Conservation (phyloP, 2,113 vertebrate species). For the Crotalus viridis region DNA sequence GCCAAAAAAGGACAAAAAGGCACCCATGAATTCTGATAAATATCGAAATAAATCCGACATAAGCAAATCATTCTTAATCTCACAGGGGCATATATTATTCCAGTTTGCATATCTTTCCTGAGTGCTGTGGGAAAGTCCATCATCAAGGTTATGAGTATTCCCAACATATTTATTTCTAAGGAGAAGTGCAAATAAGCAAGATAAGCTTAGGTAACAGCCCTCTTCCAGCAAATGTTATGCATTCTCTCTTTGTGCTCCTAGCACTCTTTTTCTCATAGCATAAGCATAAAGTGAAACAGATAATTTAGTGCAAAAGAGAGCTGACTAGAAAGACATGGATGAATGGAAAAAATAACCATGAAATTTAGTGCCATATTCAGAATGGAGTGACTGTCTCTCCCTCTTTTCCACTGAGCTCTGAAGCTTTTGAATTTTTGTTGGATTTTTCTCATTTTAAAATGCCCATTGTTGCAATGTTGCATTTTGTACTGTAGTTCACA, state of each 20-base stretch:
- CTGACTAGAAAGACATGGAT: constrained; percentile 40
- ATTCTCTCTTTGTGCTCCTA: constrained; percentile 22
- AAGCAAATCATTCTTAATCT: neutral
- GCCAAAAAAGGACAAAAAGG: neutral
- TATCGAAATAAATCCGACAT: neutral
- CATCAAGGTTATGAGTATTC: constrained; percentile 54
- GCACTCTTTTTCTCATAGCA: constrained; percentile 52
- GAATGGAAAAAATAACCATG: neutral
- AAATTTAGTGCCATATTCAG: constrained; percentile 7
- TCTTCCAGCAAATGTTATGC: constrained; percentile 43
- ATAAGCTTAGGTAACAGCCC: constrained; percentile 33
- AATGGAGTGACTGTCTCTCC: constrained; percentile 16
- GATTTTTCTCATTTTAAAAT: constrained; percentile 6
- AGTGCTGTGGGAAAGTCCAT: constrained; percentile 36
- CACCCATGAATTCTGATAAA: neutral
- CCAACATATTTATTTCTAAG: constrained; percentile 53
- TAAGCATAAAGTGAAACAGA: constrained; percentile 35
- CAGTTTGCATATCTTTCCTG: constrained; percentile 16
- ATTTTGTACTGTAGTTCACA: neutral
- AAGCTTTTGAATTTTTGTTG: constrained; percentile 20
- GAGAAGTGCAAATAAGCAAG: neutral
- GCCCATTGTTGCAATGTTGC: neutral
- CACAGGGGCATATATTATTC: neutral
- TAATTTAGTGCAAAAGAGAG: constrained; percentile 37
- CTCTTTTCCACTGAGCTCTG: neutral